phyloP scores from a whole-genome alignment of 2,888 invertebrate genomes.

The Euproctis similis region DNA sequence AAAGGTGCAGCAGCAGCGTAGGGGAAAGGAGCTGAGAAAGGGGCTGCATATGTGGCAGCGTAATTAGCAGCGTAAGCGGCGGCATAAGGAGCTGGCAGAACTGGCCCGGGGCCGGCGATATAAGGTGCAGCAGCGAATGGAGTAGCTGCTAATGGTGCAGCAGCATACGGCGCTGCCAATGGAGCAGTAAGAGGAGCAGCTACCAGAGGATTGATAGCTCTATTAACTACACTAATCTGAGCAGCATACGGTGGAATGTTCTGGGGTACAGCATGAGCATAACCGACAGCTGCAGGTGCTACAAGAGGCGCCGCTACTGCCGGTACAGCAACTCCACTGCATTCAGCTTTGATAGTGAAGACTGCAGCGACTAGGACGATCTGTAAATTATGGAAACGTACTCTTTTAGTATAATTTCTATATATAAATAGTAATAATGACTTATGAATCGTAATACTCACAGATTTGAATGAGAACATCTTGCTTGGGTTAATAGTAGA shows the following conservation, averaged over 20 bases:
- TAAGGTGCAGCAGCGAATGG: slow-evolving; percentile 19
- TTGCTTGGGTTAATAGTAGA: slow-evolving; percentile 53
- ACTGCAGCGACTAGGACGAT: slow-evolving; percentile 63
- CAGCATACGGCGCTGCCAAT: slow-evolving; percentile 30
- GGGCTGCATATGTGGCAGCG: slow-evolving; percentile 23
- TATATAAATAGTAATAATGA: slow-evolving; percentile 17
- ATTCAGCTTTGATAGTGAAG: slow-evolving; percentile 47
- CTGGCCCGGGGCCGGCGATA: slow-evolving; percentile 20
- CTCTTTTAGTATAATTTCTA: not conserved
- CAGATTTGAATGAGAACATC: slow-evolving; percentile 71
- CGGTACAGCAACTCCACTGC: slow-evolving; percentile 46
- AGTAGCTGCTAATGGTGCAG: slow-evolving; percentile 24
- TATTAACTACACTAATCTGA: slow-evolving; percentile 74
- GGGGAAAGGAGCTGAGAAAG: slow-evolving; percentile 34
- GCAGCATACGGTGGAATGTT: slow-evolving; percentile 79
- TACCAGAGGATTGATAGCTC: slow-evolving; percentile 51
- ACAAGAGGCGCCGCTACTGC: slow-evolving; percentile 55
- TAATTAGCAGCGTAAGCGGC: slow-evolving; percentile 20
- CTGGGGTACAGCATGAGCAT: slow-evolving; percentile 76
- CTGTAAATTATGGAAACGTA: slow-evolving; percentile 23
- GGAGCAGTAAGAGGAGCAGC: slow-evolving; percentile 38
- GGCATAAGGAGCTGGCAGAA: slow-evolving; percentile 23
- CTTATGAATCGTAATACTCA: slow-evolving; percentile 29
- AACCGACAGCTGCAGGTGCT: slow-evolving; percentile 75
- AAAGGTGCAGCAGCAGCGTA: slow-evolving; percentile 30